Conservation (phyloP, 2,113 vertebrate genomes). For the Hucho hucho region DNA sequence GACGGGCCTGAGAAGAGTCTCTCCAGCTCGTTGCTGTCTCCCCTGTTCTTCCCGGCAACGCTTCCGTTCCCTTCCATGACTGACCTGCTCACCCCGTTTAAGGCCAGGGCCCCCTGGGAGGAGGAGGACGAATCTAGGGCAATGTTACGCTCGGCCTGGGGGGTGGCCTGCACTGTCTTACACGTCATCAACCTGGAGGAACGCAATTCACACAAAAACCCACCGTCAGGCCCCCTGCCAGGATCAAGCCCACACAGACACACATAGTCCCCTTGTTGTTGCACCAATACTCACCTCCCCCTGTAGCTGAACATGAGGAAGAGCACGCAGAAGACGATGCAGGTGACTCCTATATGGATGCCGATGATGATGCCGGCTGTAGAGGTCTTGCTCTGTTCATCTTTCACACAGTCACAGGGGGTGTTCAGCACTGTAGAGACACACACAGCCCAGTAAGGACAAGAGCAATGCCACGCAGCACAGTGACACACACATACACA, state of each 20-base stretch:
- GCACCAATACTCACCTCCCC: conserved; percentile 79
- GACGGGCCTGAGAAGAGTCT: conserved; percentile 77
- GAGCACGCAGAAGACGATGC: conserved; percentile 95
- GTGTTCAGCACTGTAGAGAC: conserved; percentile 79
- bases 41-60: conserved; percentile 61
- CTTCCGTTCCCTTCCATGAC: conserved; percentile 65
- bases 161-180: conserved; percentile 86
- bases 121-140: conserved; percentile 68
- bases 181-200: conserved; percentile 85
- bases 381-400: conserved; percentile 86
- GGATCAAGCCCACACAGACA: background rate
- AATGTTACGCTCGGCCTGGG: conserved; percentile 76
- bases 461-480: background rate
- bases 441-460: conserved; percentile 11
- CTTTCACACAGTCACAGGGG: conserved; percentile 88
- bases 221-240: background rate
- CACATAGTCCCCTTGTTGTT: background rate
- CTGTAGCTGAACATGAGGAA: conserved; percentile 95
- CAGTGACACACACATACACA: conserved; percentile 8
- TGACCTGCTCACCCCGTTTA: conserved; percentile 73
- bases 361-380: conserved; percentile 92
- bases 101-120: conserved; percentile 68
- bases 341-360: conserved; percentile 94
- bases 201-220: conserved; percentile 30
- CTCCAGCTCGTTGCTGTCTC: conserved; percentile 85